These are phyloP conservation scores for Ligdia adustata DNA, from an alignment of 2,888 invertebrate species.

Conservation along the genomic window DNA sequence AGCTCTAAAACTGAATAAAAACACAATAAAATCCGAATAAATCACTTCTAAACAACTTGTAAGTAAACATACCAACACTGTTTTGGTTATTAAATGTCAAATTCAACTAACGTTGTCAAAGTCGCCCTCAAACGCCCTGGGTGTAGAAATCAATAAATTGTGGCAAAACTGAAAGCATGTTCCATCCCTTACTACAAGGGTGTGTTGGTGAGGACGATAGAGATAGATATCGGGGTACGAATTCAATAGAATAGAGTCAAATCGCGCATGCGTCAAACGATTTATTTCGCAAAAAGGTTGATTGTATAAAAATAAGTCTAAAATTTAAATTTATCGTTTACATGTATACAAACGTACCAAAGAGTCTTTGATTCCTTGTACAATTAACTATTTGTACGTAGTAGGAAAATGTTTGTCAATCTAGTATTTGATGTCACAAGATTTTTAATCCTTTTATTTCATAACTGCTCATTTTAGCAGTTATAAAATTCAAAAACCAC, in stretches of 20 bases:
- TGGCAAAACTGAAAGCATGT: background rate
- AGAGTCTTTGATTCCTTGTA: too few species aligned
- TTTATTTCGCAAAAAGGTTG: too few species aligned
- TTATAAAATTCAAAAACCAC: too few species aligned
- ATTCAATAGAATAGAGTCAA: conserved; percentile 2
- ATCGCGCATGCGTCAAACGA: conserved; percentile 10
- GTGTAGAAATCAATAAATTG: conserved; percentile 15
- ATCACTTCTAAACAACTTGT: background rate
- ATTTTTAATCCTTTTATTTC: too few species aligned
- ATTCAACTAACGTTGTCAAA: background rate
- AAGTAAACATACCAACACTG: conserved; percentile 10
- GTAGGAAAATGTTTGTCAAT: too few species aligned
- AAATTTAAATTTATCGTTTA: too few species aligned
- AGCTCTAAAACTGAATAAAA: too few species aligned
- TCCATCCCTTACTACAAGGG: conserved; percentile 10
- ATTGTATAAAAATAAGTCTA: too few species aligned
- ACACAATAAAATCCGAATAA: background rate
- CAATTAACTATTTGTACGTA: too few species aligned
- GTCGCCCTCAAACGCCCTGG: background rate
- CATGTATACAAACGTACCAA: too few species aligned
- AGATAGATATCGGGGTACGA: background rate
- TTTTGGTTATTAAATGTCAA: conserved; percentile 1
- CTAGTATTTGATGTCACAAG: too few species aligned
- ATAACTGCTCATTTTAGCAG: too few species aligned
- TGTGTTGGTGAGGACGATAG: background rate